Percentiles rank a stretch among this genome's conserved stretches.
These are phyloP conservation scores for Lepidocyrtoides sp. DNA, from an alignment of 2,888 invertebrate species.

Conservation along the genomic window DNA sequence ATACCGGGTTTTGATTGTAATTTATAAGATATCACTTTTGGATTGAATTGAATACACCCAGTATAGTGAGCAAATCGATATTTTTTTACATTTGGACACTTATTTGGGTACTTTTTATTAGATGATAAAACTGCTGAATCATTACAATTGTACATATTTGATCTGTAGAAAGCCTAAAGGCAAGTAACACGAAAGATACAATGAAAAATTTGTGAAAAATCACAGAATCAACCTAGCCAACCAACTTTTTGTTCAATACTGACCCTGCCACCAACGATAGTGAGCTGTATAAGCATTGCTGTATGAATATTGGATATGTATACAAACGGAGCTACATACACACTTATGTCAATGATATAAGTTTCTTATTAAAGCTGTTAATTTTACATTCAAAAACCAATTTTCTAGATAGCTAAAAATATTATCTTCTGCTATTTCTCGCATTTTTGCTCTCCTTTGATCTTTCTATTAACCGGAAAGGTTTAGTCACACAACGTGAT, in stretches of 20 bases:
- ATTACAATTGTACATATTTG: conserved; percentile 9
- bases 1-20: background rate
- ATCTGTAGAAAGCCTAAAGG: background rate
- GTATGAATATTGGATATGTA: conserved; percentile 2
- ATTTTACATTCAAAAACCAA: too few relatives aligned
- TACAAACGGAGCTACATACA: too few relatives aligned
- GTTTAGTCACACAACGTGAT: too few relatives aligned
- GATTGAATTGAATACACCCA: background rate
- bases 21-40: background rate
- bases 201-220: background rate
- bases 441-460: too few relatives aligned
- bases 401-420: too few relatives aligned
- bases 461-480: too few relatives aligned
- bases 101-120: too few relatives aligned
- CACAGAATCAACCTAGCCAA: background rate
- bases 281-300: too few relatives aligned
- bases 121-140: conserved; percentile 69
- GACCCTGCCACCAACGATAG: background rate
- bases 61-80: too few relatives aligned
- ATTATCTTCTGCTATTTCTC: too few relatives aligned
- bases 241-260: conserved; percentile 37
- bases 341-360: too few relatives aligned
- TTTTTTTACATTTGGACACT: conserved; percentile 57
- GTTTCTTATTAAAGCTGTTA: background rate
- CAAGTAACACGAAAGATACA: background rate